Conservation (phyloP, 2,888 invertebrate species). For the Thera obeliscata region DNA sequence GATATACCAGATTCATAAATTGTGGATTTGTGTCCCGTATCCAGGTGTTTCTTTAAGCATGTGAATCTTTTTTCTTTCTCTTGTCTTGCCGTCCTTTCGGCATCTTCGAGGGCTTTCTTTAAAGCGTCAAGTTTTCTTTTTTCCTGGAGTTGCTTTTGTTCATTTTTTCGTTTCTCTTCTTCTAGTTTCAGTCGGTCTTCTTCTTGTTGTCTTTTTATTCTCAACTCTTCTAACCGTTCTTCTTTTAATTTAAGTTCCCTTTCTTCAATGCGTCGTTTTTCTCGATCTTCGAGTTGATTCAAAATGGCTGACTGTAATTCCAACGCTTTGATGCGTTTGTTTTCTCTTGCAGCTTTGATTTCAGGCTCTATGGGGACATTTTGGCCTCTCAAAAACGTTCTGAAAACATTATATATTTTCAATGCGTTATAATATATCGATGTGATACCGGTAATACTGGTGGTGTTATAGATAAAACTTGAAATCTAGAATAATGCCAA, state of each 20-base stretch:
- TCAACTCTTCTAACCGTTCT: constrained; percentile 92
- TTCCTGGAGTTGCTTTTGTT: constrained; percentile 89
- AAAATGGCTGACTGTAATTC: constrained; percentile 94
- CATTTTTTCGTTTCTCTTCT: constrained; percentile 87
- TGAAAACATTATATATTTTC: constrained; percentile 48
- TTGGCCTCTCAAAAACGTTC: constrained; percentile 92
- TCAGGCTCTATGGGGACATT: constrained; percentile 92
- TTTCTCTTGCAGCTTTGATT: constrained; percentile 91
- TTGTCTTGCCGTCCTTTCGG: constrained; percentile 88
- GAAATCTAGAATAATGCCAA: not conserved
- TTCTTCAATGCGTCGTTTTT: constrained; percentile 90
- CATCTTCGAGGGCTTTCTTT: constrained; percentile 90
- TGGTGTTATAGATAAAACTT: not conserved
- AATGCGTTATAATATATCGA: not conserved
- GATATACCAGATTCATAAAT: constrained; percentile 39
- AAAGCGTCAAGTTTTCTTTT: constrained; percentile 90
- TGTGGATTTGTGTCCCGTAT: constrained; percentile 28
- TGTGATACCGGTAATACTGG: too few species aligned
- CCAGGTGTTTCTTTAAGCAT: constrained; percentile 60
- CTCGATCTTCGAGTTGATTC: constrained; percentile 93
- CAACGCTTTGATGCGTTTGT: constrained; percentile 91
- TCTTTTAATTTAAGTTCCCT: constrained; percentile 89
- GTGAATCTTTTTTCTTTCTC: constrained; percentile 85
- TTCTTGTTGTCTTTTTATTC: constrained; percentile 90
- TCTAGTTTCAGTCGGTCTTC: constrained; percentile 88